Percentiles rank a stretch among this genome's conserved stretches.
Conservation (phyloP, 2,888 invertebrate species). For the Nasonia oneida region DNA sequence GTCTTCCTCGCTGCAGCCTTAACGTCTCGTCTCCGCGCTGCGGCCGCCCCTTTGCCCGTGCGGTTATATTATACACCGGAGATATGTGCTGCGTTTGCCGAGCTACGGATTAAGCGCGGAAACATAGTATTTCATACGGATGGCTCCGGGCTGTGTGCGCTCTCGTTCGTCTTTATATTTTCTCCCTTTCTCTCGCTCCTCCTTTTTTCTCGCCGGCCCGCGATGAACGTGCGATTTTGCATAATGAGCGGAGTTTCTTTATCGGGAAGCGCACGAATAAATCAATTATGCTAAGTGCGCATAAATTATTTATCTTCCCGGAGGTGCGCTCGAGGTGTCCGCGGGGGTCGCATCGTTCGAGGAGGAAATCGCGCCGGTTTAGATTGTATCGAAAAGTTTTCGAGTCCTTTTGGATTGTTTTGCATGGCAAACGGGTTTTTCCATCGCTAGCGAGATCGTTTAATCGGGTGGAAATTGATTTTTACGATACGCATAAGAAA, state of each 20-base stretch:
- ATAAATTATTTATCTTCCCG: conserved; percentile 55
- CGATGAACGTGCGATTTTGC: conserved; percentile 39
- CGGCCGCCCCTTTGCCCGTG: conserved; percentile 1
- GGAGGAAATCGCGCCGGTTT: neutral
- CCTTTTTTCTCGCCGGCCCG: neutral
- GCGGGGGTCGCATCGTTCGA: neutral
- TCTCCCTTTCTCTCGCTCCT: neutral
- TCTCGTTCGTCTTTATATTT: neutral
- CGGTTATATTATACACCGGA: neutral
- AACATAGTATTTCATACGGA: conserved; percentile 44
- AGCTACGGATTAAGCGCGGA: conserved; percentile 31
- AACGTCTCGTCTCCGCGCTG: neutral
- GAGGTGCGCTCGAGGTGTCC: neutral
- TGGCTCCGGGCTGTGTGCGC: conserved; percentile 22
- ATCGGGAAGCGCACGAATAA: conserved; percentile 56
- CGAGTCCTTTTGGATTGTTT: neutral
- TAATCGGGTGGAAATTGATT: neutral
- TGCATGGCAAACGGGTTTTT: neutral
- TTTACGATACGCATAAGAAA: neutral
- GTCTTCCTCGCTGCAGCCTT: neutral
- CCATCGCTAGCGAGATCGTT: neutral
- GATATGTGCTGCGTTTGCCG: neutral
- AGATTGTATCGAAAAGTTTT: conserved; percentile 23
- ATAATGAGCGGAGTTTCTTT: conserved; percentile 50
- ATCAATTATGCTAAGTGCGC: conserved; percentile 59